Evolutionary conservation across 1,140 invertebrate genomes (phyloP).

Genomic region (Arion vulgaris): DNA sequence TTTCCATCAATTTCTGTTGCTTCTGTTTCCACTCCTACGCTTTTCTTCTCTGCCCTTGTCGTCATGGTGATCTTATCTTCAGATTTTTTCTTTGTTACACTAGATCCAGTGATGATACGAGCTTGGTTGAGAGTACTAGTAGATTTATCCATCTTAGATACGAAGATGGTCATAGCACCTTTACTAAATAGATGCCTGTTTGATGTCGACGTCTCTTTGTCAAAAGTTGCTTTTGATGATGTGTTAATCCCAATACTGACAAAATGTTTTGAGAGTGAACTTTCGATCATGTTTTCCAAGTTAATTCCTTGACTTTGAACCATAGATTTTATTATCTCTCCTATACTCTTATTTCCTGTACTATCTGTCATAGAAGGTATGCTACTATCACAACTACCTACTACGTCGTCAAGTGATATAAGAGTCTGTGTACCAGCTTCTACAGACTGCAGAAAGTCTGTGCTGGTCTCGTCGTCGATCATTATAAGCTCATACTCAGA

Average conservation of each 20-base stretch:
- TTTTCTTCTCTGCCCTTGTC: conserved; percentile 42
- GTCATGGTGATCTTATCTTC: conserved; percentile 58
- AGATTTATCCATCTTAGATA: conserved; percentile 62
- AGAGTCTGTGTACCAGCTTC: conserved; percentile 62
- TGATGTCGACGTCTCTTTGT: conserved; percentile 65
- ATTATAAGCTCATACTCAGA: conserved; percentile 53
- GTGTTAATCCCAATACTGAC: conserved; percentile 63
- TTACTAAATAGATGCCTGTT: conserved; percentile 59
- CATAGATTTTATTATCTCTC: conserved; percentile 30
- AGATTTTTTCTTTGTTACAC: conserved; percentile 10
- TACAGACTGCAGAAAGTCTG: conserved; percentile 45
- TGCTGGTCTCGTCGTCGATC: conserved; percentile 58
- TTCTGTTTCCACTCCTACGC: conserved; percentile 57
- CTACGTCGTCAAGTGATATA: not conserved
- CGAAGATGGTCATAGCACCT: conserved; percentile 64
- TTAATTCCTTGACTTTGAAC: not conserved
- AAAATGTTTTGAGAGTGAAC: conserved; percentile 40
- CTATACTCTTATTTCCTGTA: conserved; percentile 8
- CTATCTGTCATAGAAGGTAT: conserved; percentile 11
- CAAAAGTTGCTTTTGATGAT: conserved; percentile 58
- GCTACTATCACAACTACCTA: not conserved
- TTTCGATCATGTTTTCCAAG: not conserved
- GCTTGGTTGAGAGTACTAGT: conserved; percentile 57
- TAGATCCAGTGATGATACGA: conserved; percentile 17
- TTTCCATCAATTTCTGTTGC: conserved; percentile 51